Base-by-base conservation (phyloP, 1,140 invertebrate genomes). In the Rhynchophorus ferrugineus region DNA sequence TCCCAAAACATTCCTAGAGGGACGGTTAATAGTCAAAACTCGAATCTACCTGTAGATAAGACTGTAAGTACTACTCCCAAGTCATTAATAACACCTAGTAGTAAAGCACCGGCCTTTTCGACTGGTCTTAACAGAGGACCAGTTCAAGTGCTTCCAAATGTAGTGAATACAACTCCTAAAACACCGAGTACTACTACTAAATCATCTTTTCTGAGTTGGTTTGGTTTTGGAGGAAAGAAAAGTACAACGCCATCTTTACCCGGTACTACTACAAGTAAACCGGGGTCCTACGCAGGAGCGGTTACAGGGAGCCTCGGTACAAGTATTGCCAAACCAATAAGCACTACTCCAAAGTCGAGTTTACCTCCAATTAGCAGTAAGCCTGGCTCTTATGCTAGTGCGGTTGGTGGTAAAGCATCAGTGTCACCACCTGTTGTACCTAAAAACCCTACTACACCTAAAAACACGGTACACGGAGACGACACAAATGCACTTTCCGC, bases 221-320 rank as follows among this genome's bases (percentile, higher is more conserved):
- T n/a, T n/a, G n/a, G n/a, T n/a, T n/a, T n/a, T n/a, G n/a, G n/a
- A n/a, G n/a, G 18, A 18, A 5, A 41, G n/a, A 11, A 16, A 14
- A 9, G 8, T 8, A 3, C 5, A 16, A 11, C 34, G 3, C 17
- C 11, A 41, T n/a, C 18, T 18, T 3, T n/a, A 8, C n/a, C 16
- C n/a, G n/a, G 38, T 16, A 18, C 38, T 2, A 17, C 38, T 41
- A 37, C 3, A 37, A 37, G n/a, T n/a, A 37, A 37, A 13, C 16
- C 38, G 11, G 16, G 41, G 37, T 33, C 37, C 2, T 49, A 49
- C 20, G 47, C 47, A 14, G 47, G 47, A n/a, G n/a, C n/a, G n/a
- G n/a, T n/a, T n/a, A n/a, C n/a, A n/a, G n/a, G n/a, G n/a, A n/a
- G n/a, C n/a, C 11, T 29, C 24, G 24, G 24, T 29, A 29, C 24